phyloP scores from a whole-genome alignment of 2,113 vertebrate species.

The Tenrec ecaudatus region DNA sequence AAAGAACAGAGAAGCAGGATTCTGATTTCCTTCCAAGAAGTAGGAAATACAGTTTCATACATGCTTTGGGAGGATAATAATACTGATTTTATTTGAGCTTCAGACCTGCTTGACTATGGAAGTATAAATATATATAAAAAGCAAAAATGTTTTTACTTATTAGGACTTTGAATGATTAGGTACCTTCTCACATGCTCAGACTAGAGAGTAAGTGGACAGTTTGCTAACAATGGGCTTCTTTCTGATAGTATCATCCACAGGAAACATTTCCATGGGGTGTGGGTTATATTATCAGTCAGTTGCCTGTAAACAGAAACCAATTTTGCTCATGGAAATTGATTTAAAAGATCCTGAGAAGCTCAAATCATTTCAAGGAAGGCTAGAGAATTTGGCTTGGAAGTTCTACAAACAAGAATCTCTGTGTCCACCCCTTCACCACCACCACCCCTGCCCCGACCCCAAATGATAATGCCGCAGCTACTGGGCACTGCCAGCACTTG shows the following conservation, averaged over 20 bases:
- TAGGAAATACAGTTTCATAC: slow-evolving; percentile 15
- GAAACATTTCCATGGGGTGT: neutral
- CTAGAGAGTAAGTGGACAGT: neutral
- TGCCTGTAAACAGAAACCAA: slow-evolving; percentile 13
- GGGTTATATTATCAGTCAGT: too few relatives aligned
- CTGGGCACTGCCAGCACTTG: neutral
- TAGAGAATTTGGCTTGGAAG: neutral
- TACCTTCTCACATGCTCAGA: neutral
- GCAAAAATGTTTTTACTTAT: neutral
- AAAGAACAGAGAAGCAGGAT: neutral
- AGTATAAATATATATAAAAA: neutral
- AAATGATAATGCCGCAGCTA: neutral
- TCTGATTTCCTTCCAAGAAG: slow-evolving; percentile 50
- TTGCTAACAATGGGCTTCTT: neutral
- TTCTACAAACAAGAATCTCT: neutral
- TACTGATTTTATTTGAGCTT: slow-evolving; percentile 7
- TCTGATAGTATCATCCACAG: accelerated
- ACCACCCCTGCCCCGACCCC: too few relatives aligned
- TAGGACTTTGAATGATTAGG: too few relatives aligned
- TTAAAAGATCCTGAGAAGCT: slow-evolving; percentile 6
- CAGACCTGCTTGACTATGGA: neutral
- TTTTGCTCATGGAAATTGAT: neutral
- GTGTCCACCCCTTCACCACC: too few relatives aligned
- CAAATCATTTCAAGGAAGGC: neutral
- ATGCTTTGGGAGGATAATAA: neutral